Conservation (phyloP, 2,888 invertebrate species). For the Trachelus stipa region DNA sequence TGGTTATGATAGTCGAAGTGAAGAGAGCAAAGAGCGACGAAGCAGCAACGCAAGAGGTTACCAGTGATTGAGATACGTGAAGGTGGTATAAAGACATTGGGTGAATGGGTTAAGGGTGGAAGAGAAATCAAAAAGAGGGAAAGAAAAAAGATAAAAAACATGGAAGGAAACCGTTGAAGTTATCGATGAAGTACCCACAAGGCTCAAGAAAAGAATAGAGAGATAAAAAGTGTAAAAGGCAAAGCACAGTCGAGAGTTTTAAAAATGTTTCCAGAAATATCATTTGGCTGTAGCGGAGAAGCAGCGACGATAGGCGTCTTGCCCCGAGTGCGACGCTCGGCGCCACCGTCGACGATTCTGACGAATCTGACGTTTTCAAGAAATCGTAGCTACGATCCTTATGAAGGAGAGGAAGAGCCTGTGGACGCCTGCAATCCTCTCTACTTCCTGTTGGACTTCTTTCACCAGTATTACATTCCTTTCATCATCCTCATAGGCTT, state of each 20-base stretch:
- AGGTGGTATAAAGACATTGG: not conserved
- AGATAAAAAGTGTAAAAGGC: not conserved
- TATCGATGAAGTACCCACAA: not conserved
- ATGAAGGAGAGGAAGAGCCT: constrained; percentile 40
- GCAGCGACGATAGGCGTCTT: not conserved
- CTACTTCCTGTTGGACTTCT: constrained; percentile 64
- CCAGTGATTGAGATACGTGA: not conserved
- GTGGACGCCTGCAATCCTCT: constrained; percentile 48
- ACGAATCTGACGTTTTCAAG: constrained; percentile 15
- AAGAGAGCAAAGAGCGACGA: not conserved
- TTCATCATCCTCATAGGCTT: constrained; percentile 72
- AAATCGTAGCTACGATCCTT: constrained; percentile 33
- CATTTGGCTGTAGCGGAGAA: not conserved
- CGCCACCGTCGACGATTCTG: constrained; percentile 17
- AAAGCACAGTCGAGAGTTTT: not conserved
- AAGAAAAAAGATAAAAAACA: not conserved
- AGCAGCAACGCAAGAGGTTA: not conserved
- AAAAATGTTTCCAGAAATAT: not conserved
- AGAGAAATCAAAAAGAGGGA: not conserved
- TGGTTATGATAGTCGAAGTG: not conserved
- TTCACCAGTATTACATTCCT: constrained; percentile 73
- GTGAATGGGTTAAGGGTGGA: not conserved
- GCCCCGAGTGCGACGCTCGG: constrained; percentile 17
- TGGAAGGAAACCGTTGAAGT: not conserved
- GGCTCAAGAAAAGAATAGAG: not conserved